phyloP scores from a whole-genome alignment of 2,888 invertebrate genomes.

The Diadromus collaris region DNA sequence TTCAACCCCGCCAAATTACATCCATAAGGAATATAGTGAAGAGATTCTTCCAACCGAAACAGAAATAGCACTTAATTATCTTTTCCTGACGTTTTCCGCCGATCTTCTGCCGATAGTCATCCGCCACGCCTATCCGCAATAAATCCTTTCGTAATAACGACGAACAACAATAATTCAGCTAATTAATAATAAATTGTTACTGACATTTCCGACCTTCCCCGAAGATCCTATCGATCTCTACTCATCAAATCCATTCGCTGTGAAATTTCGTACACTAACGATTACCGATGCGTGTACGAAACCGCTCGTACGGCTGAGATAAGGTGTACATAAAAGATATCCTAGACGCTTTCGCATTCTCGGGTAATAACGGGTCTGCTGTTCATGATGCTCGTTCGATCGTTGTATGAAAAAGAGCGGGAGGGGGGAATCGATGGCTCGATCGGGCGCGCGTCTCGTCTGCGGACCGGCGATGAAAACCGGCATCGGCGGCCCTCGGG shows the following conservation, averaged over 20 bases:
- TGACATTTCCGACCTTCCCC: constrained; percentile 45
- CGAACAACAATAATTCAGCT: constrained; percentile 23
- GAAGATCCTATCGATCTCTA: constrained; percentile 39
- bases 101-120: background rate
- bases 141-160: constrained; percentile 13
- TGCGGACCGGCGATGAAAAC: constrained; percentile 45
- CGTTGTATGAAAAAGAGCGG: constrained; percentile 40
- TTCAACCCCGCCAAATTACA: background rate
- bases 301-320: constrained; percentile 4
- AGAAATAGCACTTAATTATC: background rate
- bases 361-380: constrained; percentile 73
- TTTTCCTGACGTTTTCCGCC: background rate
- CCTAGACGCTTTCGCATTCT: constrained; percentile 69
- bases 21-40: background rate
- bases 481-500: constrained; percentile 69
- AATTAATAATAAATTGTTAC: constrained; percentile 48
- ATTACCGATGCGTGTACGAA: constrained; percentile 22
- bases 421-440: constrained; percentile 54
- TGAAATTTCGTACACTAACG: constrained; percentile 43
- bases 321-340: constrained; percentile 39
- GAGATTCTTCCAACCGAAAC: background rate
- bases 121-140: constrained; percentile 14
- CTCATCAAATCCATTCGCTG: constrained; percentile 40
- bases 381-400: constrained; percentile 27
- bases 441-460: constrained; percentile 61